Evolutionary conservation across 2,113 vertebrate genomes (phyloP), one percentile per base, ranked within the genome.

Genomic region (Andinoacara biseriatus): DNA sequence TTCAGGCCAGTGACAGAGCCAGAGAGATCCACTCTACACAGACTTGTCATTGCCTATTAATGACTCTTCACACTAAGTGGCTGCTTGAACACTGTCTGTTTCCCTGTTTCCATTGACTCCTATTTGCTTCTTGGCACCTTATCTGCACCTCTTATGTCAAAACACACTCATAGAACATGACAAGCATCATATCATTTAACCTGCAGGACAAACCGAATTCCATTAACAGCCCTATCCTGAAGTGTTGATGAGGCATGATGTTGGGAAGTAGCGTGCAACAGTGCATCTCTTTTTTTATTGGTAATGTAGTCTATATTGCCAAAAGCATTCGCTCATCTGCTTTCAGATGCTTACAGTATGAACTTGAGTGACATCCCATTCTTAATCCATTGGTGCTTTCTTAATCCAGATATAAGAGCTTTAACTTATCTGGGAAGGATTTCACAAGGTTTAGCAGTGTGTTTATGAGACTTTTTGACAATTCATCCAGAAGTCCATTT

Each of bases 11-110:
- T 78, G 81, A 85, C 78, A 89, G 86, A 85, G 74, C 46, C 62
- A 1, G 56, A 76, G 76, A 29, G 60, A 85, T 77, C 38, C 62
- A 86, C 85, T 88, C 72, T n/a, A 81, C 40, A 26, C 87, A 78
- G 82, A 82, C 80, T 80, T 91, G 88, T 92, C 88, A 90, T 92
- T 89, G 81, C 63, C 78, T 86, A 86, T 90, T 91, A 94, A 90
- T 86, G 87, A 83, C 86, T 87, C 76, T 81, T 82, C 83, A 85
- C 63, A 80, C 76, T 90, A 89, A 88, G 86, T 90, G 83, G 83
- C 57, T 84, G 83, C 72, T 80, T 62, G 63, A 89, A 59, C 43
- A 69, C 59, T 83, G 78, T 61, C 79, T 80, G 52, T 67, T 86
- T 57, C 56, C 67, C 63, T 59, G 60, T 85, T 90, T 67, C 79